These are phyloP conservation scores for Taurulus bubalis DNA, from an alignment of 2,113 vertebrate species.

Conservation along the genomic window DNA sequence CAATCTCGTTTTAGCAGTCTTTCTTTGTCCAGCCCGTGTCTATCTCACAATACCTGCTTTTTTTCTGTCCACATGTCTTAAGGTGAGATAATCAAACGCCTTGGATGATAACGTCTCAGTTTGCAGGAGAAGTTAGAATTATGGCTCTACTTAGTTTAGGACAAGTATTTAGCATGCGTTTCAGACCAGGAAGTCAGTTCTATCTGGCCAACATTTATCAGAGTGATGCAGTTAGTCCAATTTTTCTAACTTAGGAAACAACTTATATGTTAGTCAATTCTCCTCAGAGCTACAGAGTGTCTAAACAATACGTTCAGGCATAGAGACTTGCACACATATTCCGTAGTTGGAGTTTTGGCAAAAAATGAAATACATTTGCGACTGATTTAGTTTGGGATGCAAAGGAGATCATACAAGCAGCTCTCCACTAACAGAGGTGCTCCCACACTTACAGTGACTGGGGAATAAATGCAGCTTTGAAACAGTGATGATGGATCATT, in stretches of 20 bases:
- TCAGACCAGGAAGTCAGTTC: neutral
- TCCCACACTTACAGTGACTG: neutral
- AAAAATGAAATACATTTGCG: neutral
- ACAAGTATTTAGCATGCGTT: neutral
- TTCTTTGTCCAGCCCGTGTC: constrained; percentile 33
- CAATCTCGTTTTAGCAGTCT: constrained; percentile 54
- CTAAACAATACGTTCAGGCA: neutral
- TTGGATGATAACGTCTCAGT: neutral
- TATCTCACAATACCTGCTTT: constrained; percentile 47
- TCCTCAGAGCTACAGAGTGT: neutral
- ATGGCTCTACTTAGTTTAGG: neutral
- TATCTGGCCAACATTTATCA: neutral
- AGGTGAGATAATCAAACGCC: constrained; percentile 1
- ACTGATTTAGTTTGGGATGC: constrained; percentile 4
- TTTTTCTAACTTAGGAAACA: neutral
- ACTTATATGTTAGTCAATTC: neutral
- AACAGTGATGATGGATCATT: constrained; percentile 8
- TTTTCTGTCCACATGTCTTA: neutral
- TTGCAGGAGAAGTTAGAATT: neutral
- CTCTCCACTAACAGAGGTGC: neutral
- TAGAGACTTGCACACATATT: neutral
- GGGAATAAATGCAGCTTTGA: neutral
- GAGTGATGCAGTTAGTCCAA: neutral
- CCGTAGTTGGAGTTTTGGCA: neutral
- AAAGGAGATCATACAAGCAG: neutral